A percentile compares a stretch with the other conserved stretches of the same genome.
These are phyloP conservation scores for Silurus lanzhouensis DNA, from an alignment of 2,797 vertebrate species.

Conservation along the genomic window DNA sequence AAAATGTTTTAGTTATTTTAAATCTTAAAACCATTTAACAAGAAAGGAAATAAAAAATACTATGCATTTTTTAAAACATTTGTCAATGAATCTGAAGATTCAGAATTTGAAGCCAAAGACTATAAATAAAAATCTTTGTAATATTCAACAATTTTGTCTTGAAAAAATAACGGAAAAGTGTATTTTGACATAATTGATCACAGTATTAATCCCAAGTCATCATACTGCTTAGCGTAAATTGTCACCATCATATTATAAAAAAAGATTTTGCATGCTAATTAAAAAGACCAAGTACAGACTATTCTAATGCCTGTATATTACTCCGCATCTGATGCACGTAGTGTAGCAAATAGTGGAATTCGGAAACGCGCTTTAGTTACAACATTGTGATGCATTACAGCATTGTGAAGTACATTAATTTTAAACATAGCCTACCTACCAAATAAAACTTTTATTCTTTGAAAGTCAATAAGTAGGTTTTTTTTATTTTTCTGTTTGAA, in stretches of 20 bases:
- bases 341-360: not conserved
- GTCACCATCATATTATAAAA: not conserved
- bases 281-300: not conserved
- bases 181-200: not conserved
- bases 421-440: not conserved
- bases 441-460: not conserved
- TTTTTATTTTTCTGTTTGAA: not conserved
- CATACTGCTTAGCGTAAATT: not conserved
- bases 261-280: not conserved
- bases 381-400: not conserved
- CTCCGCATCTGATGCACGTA: not conserved
- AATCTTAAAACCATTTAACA: not conserved
- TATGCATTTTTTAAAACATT: not conserved
- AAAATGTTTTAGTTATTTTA: not conserved
- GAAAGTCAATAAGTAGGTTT: not conserved
- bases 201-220: not conserved
- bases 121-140: not conserved
- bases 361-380: not conserved
- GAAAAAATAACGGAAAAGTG: not conserved
- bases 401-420: not conserved
- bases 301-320: not conserved
- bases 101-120: not conserved
- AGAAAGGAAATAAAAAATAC: not conserved
- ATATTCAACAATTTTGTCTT: not conserved
- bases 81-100: not conserved